Base-by-base conservation (phyloP, 2,113 vertebrate species). In the Elgaria multicarinata region DNA sequence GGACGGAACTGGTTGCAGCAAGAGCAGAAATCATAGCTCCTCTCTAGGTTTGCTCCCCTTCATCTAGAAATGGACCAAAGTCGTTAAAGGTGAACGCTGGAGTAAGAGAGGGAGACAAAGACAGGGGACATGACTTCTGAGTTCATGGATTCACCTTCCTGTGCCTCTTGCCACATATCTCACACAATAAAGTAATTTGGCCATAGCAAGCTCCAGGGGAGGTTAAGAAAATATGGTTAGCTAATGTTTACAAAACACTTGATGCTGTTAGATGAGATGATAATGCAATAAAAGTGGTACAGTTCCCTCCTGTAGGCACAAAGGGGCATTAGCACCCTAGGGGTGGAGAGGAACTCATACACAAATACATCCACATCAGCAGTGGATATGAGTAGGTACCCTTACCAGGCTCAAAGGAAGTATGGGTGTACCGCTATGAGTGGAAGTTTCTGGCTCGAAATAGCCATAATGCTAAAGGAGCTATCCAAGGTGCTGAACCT, bases 211-310 rank as follows among this genome's bases (percentile, higher is more conserved):
- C 26, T 66, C 5, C 55, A 5, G 69, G 69, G 71, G 62, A 83
- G n/a, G 33, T n/a, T 36, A 76, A 76, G 26, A n/a, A 77, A 55
- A 87, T 83, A 33, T 67, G 83, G 83, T 87, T 78, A 87, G 46
- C 79, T 69, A 33, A 71, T 44, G 62, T 83, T 87, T 78, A 62
- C 86, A 77, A 77, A 87, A 72, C 85, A 83, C 72, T 87, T 87
- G 8, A 44, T 46, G 79, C 20, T 58, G 26, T 74, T 46, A n/a
- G 62, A 66, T 87, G 79, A 87, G 58, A 83, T 33, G 31, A 6
- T 20, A 55, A 83, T 67, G 72, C 33, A 16, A 83, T 87, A 42
- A 90, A 44, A 12, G 7, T 26, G 76, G n/a, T 12, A 42, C 8
- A 5, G 22, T 31, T 82, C 36, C 72, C 46, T 50, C 8, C 69